Evolutionary conservation across 2,888 invertebrate species (phyloP).

Genomic region (Camponotus fellah): DNA sequence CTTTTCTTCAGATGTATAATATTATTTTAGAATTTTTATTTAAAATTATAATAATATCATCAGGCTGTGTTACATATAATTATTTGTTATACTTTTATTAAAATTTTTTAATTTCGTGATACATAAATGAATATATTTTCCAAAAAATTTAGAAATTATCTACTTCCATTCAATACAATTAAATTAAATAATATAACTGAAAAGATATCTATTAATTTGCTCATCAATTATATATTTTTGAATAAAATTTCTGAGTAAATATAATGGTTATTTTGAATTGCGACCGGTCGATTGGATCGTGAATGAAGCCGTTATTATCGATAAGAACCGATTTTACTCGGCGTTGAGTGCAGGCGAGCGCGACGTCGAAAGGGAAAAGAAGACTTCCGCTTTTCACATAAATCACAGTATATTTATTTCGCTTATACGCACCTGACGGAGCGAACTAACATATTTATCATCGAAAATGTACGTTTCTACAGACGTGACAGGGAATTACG

Average conservation of each 20-base stretch:
- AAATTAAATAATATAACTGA: not conserved
- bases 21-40: not conserved
- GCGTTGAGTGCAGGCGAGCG: slow-evolving; percentile 68
- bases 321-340: slow-evolving; percentile 62
- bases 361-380: slow-evolving; percentile 70
- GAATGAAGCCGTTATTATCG: slow-evolving; percentile 34
- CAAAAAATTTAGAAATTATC: not conserved
- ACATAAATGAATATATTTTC: not conserved
- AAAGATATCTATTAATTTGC: not conserved
- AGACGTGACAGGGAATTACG: slow-evolving; percentile 30
- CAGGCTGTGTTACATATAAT: not conserved
- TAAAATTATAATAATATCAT: slow-evolving; percentile 6
- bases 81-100: not conserved
- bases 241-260: slow-evolving; percentile 11
- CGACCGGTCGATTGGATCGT: slow-evolving; percentile 25
- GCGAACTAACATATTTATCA: slow-evolving; percentile 35
- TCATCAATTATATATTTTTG: not conserved
- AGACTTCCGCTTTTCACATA: slow-evolving; percentile 80
- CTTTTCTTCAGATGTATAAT: not conserved
- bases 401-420: slow-evolving; percentile 68
- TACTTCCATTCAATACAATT: not conserved
- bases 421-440: slow-evolving; percentile 32
- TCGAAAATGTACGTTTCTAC: slow-evolving; percentile 38
- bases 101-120: not conserved
- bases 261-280: slow-evolving; percentile 29